A percentile compares a stretch with the other conserved stretches of the same genome.
Evolutionary conservation across 2,888 invertebrate species (phyloP).

Genomic region (Plagodis dolabraria): DNA sequence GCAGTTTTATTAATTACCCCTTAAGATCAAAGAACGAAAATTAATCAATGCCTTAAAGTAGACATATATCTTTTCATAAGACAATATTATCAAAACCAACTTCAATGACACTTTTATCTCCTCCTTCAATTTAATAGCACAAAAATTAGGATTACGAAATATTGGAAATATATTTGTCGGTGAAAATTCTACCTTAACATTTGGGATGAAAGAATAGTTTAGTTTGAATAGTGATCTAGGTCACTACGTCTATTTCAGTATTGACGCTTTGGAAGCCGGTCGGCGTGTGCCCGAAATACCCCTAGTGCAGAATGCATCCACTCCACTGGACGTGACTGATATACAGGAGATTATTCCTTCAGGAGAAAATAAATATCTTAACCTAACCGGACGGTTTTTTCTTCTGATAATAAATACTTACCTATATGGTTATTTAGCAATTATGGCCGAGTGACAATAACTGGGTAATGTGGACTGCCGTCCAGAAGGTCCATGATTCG

Average conservation of each 20-base stretch:
- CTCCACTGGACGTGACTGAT: constrained; percentile 33
- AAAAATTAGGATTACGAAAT: constrained; percentile 32
- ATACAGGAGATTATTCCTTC: constrained; percentile 47
- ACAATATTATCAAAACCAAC: constrained; percentile 3
- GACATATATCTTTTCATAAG: constrained; percentile 1
- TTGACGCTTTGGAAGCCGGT: constrained; percentile 65
- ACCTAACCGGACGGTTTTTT: too few relatives aligned
- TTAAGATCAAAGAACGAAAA: constrained; percentile 2
- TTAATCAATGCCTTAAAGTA: constrained; percentile 3
- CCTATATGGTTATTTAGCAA: too few relatives aligned
- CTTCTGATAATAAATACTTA: too few relatives aligned
- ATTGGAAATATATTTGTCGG: constrained; percentile 22
- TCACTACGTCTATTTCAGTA: constrained; percentile 76
- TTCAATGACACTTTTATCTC: constrained; percentile 21
- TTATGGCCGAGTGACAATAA: too few relatives aligned
- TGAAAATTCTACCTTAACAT: constrained; percentile 37
- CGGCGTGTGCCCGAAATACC: constrained; percentile 72
- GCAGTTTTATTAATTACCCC: background rate
- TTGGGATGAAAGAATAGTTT: constrained; percentile 44
- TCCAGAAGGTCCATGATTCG: too few relatives aligned
- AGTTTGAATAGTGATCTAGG: constrained; percentile 62
- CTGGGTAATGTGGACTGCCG: too few relatives aligned
- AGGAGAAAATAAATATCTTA: background rate
- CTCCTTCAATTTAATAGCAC: constrained; percentile 21
- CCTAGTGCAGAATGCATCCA: constrained; percentile 73